Evolutionary conservation across 2,113 vertebrate genomes (phyloP).

Genomic region (Boulengeromyrus knoepffleri): DNA sequence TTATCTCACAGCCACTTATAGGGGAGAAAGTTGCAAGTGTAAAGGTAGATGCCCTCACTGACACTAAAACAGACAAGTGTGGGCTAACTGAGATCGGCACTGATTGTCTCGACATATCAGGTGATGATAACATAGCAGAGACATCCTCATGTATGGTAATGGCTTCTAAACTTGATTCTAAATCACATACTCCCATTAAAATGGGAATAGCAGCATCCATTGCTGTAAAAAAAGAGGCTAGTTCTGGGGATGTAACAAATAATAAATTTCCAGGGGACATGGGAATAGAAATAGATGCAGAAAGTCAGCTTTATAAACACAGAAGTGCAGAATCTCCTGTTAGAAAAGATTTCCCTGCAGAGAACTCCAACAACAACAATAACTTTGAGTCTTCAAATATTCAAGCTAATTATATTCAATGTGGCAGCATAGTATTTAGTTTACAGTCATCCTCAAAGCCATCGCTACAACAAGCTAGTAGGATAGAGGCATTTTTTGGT

Average conservation of each 20-base stretch:
- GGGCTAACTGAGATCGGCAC: conserved; percentile 73
- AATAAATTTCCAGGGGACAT: conserved; percentile 62
- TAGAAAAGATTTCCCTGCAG: conserved; percentile 65
- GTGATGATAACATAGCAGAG: conserved; percentile 68
- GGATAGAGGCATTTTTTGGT: conserved; percentile 47
- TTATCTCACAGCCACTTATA: conserved; percentile 75
- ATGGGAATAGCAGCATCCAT: conserved; percentile 81
- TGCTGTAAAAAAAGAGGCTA: conserved; percentile 77
- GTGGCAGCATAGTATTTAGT: conserved; percentile 60
- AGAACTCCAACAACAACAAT: conserved; percentile 79
- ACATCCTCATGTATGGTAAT: conserved; percentile 64
- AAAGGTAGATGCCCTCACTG: conserved; percentile 67
- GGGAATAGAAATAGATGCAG: conserved; percentile 50
- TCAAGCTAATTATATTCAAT: conserved; percentile 55
- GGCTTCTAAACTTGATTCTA: conserved; percentile 77
- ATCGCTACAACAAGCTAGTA: conserved; percentile 62
- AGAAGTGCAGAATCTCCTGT: conserved; percentile 56
- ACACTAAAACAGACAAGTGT: conserved; percentile 69
- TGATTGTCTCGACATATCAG: conserved; percentile 75
- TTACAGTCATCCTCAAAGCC: conserved; percentile 60
- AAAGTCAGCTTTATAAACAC: conserved; percentile 54
- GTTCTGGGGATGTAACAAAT: conserved; percentile 69
- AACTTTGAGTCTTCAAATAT: conserved; percentile 65
- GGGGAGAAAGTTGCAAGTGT: conserved; percentile 73
- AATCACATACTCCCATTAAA: conserved; percentile 92